Base-by-base conservation (phyloP, 2,888 invertebrate genomes). In the Diabrotica balteata region DNA sequence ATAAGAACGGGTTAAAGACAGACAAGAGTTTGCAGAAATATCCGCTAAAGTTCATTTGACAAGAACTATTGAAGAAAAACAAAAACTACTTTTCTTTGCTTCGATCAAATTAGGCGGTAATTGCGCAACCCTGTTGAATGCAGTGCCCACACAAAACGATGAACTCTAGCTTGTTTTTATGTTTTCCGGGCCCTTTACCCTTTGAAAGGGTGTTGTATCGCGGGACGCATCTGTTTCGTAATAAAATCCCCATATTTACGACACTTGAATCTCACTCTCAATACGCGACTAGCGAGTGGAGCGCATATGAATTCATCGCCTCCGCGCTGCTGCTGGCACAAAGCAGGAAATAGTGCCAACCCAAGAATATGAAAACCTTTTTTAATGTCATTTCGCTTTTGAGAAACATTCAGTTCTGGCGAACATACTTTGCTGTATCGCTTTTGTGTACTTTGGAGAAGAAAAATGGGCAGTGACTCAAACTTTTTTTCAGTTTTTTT, bases 171-270 rank as follows among this genome's bases (percentile, higher is more conserved):
- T 63, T 63, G 50, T 57, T 63, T 63, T 63, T 49, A 63, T 53
- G 53, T 53, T 53, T 53, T 32, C 42, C 51, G 22, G 53, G 10
- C 43, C 58, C 62, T 52, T 58, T 54, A 59, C 54, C 63, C 63
- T 62, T 67, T 50, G n/a, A 55, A 62, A 63, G 49, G 53, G 62
- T 17, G 49, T 59, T 17, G 49, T 59, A 59, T 63, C 63, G 43
- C 47, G 53, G 51, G 59, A 55, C 67, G 63, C 67, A 63, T 67
- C 59, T 63, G 67, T 67, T 67, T 67, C 44, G 52, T 60, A 67
- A 59, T 54, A 63, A 63, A 67, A 67, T 67, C 63, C 67, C 49
- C 50, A 63, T 67, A 67, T 67, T 67, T 67, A 67, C 67, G 63
- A 55, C 63, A 47, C 32, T 63, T 63, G 60, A 67, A 63, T 59